phyloP scores from a whole-genome alignment of 2,888 invertebrate genomes.

The Venustoraphidia nigricollis region DNA sequence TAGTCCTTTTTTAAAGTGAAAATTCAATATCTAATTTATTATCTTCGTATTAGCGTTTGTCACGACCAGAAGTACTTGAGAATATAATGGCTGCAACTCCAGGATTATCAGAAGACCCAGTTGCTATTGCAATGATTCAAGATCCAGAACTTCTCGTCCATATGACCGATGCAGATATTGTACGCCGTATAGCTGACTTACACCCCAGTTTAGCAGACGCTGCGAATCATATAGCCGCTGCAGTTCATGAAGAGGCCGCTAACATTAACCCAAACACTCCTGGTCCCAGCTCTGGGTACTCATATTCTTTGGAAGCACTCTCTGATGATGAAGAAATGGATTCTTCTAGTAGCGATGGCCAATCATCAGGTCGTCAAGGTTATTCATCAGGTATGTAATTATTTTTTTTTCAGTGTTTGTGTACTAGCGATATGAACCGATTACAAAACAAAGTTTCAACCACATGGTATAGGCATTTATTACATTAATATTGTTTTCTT shows the following conservation, averaged over 20 bases:
- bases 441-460: no score
- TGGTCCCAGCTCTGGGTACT: slow-evolving; percentile 32
- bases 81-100: slow-evolving; percentile 58
- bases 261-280: slow-evolving; percentile 35
- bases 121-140: slow-evolving; percentile 57
- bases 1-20: not conserved
- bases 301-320: slow-evolving; percentile 34
- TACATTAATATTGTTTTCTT: slow-evolving; percentile 18
- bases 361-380: slow-evolving; percentile 26
- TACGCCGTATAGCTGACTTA: slow-evolving; percentile 46
- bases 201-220: slow-evolving; percentile 59
- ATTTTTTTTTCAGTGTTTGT: slow-evolving; percentile 14
- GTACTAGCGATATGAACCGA: no score
- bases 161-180: slow-evolving; percentile 48
- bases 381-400: slow-evolving; percentile 17
- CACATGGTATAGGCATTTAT: slow-evolving; percentile 18
- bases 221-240: slow-evolving; percentile 45
- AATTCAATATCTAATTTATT: not conserved
- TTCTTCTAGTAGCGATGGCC: slow-evolving; percentile 22
- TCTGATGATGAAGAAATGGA: slow-evolving; percentile 41
- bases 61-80: slow-evolving; percentile 36
- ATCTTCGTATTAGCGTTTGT: slow-evolving; percentile 20
- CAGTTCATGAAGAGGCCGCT: slow-evolving; percentile 33
- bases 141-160: slow-evolving; percentile 62
- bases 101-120: slow-evolving; percentile 51